Base-by-base conservation (phyloP, 1,140 invertebrate genomes). In the Grapholita molesta region DNA sequence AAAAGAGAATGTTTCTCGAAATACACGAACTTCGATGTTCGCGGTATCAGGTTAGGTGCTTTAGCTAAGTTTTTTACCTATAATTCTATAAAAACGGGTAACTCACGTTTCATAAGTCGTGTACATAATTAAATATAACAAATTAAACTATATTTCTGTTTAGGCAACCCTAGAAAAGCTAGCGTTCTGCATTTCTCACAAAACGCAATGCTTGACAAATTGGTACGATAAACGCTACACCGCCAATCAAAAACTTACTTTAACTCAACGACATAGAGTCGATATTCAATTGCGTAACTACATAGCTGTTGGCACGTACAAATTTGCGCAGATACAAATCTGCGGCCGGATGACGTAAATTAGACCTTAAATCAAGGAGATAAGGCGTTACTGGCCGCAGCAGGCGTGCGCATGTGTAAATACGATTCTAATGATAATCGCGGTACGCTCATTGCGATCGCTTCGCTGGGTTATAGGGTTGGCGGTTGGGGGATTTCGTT, bases 381-480 rank as follows among this genome's bases (percentile, higher is more conserved):
- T 61, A 61, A 32, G 55, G 55, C 11, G 25, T 1, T 15, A 6
- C 1, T 8, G 9, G 24, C 55, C 28, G 55, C 55, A 61, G 23
- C 24, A 28, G 28, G 53, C 24, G 3, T 25, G 53, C 25, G 53
- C 24, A 57, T 30, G 55, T 28, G 55, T 61, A 61, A 61, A 61
- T 32, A 61, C 55, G 55, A 21, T 25, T 28, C 55, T 61, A 61
- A 61, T 61, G 55, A 61, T 61, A 61, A 61, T 61, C 28, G 55
- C 15, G 5, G 24, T n/a, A 15, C 55, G 53, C 53, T 57, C 53
- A 57, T 57, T 28, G 28, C 53, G 24, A 28, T 3, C 53, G 25
- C 3, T 53, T 53, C 52, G 52, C 2, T 53, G 52, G 15, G 18
- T 23, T 53, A 53, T 57, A 57, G 53, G 53, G 53, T 25, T 57